Conservation (phyloP, 2,888 invertebrate genomes). For the Sceliomorpha sp. region DNA sequence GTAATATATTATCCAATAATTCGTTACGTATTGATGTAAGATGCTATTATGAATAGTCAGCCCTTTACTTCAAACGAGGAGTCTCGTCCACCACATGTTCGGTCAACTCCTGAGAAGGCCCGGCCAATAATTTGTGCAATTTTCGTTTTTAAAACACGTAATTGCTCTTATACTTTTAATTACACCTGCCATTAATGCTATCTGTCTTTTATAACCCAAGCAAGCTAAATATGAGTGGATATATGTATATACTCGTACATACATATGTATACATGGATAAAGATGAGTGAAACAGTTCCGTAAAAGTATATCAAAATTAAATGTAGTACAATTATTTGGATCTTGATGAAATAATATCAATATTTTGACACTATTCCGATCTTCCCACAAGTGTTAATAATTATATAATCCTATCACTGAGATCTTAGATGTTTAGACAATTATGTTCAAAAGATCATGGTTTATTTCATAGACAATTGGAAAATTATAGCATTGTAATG, state of each 20-base stretch:
- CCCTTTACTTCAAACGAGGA: conserved; percentile 60
- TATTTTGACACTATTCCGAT: too few relatives aligned
- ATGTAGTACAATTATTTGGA: too few relatives aligned
- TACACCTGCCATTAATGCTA: conserved; percentile 28
- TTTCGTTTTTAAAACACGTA: conserved; percentile 30
- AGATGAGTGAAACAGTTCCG: too few relatives aligned
- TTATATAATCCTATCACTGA: too few relatives aligned
- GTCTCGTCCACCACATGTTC: conserved; percentile 71
- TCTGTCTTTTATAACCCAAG: background rate
- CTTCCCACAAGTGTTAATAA: too few relatives aligned
- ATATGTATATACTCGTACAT: too few relatives aligned
- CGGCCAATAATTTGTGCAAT: conserved; percentile 31
- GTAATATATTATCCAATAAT: conserved; percentile 79
- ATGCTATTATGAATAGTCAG: conserved; percentile 74
- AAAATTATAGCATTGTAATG: conserved; percentile 11
- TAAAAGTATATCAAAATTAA: too few relatives aligned
- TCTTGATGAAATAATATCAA: too few relatives aligned
- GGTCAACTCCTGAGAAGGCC: conserved; percentile 31
- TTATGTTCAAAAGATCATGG: too few relatives aligned
- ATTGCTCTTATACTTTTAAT: conserved; percentile 34
- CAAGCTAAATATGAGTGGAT: background rate
- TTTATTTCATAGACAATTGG: background rate
- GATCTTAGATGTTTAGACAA: too few relatives aligned
- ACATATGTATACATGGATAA: too few relatives aligned
- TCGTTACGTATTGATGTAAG: conserved; percentile 76